Conservation (phyloP, 2,797 vertebrate species). For the Podargus strigoides region DNA sequence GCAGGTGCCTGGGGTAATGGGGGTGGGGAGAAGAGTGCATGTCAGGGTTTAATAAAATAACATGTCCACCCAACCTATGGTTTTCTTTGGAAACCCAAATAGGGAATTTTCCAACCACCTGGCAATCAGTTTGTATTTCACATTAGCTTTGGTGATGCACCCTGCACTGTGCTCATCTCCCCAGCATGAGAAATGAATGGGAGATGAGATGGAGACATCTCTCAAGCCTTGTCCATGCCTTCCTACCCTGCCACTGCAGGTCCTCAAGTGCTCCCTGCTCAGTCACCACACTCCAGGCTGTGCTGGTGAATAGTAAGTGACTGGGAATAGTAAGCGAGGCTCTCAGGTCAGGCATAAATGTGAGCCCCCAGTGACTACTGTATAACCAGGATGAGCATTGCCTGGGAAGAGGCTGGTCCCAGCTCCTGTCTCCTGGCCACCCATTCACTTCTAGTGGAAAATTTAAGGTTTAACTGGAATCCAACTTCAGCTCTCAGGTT, state of each 20-base stretch:
- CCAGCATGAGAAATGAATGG: background rate
- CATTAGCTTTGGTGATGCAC: background rate
- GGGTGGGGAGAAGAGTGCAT: background rate
- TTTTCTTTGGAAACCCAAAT: background rate
- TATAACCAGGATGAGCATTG: accelerated
- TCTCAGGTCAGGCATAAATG: background rate
- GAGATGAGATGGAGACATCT: background rate
- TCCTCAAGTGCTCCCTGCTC: background rate
- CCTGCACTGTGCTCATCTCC: background rate
- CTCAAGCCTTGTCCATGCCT: background rate
- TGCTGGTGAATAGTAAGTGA: too few species aligned
- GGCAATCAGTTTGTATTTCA: background rate
- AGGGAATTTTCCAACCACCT: conserved; percentile 10
- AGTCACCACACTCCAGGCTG: background rate
- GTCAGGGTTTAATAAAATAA: background rate
- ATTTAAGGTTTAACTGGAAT: background rate
- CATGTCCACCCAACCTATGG: background rate
- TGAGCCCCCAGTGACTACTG: background rate
- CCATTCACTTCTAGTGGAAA: background rate
- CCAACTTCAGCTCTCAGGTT: too few species aligned
- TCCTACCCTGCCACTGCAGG: background rate
- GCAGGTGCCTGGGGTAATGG: background rate
- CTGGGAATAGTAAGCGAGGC: background rate
- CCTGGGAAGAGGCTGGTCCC: background rate
- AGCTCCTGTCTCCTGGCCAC: background rate